Conservation (phyloP, 2,888 invertebrate genomes). For the Atrina japonica region DNA sequence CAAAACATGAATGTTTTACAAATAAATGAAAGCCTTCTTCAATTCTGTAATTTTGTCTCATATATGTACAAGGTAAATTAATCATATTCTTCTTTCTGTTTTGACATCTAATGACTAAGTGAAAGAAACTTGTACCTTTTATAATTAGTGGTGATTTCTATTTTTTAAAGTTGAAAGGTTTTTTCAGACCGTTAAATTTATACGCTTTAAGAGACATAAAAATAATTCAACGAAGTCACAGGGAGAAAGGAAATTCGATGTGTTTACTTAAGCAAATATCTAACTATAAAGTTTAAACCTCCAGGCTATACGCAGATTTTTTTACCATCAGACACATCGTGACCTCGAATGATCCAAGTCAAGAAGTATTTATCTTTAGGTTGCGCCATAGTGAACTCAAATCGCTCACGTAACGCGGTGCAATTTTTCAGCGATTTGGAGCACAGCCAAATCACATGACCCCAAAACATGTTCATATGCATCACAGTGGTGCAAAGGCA, state of each 20-base stretch:
- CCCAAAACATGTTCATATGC: background rate
- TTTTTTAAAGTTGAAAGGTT: no score
- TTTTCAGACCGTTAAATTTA: no score
- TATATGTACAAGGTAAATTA: no score
- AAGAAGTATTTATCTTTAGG: slow-evolving; percentile 33
- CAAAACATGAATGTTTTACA: no score
- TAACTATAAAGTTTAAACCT: slow-evolving; percentile 4
- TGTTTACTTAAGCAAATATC: slow-evolving; percentile 31
- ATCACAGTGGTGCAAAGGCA: no score
- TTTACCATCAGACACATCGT: slow-evolving; percentile 9
- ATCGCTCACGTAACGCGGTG: slow-evolving; percentile 33
- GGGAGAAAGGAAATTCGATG: slow-evolving; percentile 19
- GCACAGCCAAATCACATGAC: slow-evolving; percentile 23
- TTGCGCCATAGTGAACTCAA: slow-evolving; percentile 34
- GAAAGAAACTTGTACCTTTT: no score
- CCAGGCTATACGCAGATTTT: slow-evolving; percentile 16
- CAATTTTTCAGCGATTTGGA: slow-evolving; percentile 33
- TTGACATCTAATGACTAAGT: no score
- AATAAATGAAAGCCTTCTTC: no score
- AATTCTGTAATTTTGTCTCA: no score
- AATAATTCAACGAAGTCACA: background rate
- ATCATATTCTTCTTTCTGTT: no score
- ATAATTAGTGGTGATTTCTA: no score
- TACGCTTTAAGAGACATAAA: no score
- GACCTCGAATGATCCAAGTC: slow-evolving; percentile 24